Percentiles rank a stretch among this genome's conserved stretches.
phyloP scores from a whole-genome alignment of 2,888 invertebrate genomes.

The Ceramica pisi region DNA sequence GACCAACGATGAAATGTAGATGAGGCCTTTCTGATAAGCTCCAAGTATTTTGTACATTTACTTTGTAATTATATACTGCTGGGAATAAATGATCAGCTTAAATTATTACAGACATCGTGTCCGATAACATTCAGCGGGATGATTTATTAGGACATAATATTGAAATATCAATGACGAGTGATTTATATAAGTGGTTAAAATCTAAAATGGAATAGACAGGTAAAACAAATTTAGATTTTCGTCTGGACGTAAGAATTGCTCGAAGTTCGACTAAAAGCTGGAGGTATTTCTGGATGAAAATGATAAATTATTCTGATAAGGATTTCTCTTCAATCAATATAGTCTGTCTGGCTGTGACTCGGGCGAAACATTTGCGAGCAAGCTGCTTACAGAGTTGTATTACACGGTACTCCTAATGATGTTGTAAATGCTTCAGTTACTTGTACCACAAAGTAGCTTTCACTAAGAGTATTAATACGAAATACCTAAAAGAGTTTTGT shows the following conservation, averaged over 20 bases:
- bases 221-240: slow-evolving; percentile 46
- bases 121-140: slow-evolving; percentile 48
- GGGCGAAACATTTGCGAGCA: slow-evolving; percentile 4
- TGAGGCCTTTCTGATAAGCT: slow-evolving; percentile 82
- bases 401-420: slow-evolving; percentile 7
- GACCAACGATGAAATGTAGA: slow-evolving; percentile 84
- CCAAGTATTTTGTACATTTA: slow-evolving; percentile 79
- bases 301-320: slow-evolving; percentile 55
- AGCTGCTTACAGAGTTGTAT: slow-evolving; percentile 4
- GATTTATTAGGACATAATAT: slow-evolving; percentile 49
- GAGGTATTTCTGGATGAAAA: slow-evolving; percentile 40
- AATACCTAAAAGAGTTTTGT: background rate
- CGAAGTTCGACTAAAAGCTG: slow-evolving; percentile 42
- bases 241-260: slow-evolving; percentile 39
- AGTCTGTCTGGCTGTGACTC: slow-evolving; percentile 35
- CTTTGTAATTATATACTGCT: slow-evolving; percentile 76
- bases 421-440: background rate
- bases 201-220: slow-evolving; percentile 38
- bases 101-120: slow-evolving; percentile 61
- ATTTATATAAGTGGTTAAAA: slow-evolving; percentile 52
- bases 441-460: background rate
- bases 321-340: slow-evolving; percentile 57
- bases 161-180: slow-evolving; percentile 40
- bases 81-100: slow-evolving; percentile 71
- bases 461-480: background rate